Conservation (phyloP, 2,888 invertebrate species). For the Xestia c-nigrum region DNA sequence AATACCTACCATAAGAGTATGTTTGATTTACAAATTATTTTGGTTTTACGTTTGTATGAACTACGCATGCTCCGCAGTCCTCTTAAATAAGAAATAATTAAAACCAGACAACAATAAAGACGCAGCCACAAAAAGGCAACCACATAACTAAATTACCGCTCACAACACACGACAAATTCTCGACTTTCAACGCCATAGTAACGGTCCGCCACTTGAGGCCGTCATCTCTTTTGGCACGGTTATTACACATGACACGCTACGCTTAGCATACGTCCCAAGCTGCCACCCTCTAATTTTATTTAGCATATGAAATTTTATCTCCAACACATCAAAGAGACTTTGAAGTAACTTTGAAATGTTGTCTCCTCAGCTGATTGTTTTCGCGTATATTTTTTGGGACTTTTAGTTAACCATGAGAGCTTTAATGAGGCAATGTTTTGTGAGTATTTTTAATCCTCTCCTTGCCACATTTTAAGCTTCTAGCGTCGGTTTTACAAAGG, state of each 20-base stretch:
- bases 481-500: slow-evolving; percentile 7
- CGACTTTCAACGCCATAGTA: slow-evolving; percentile 56
- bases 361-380: slow-evolving; percentile 69
- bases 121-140: slow-evolving; percentile 11
- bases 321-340: slow-evolving; percentile 80
- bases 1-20: too few species aligned
- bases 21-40: too few species aligned
- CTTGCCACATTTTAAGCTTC: slow-evolving; percentile 4
- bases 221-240: slow-evolving; percentile 78
- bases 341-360: slow-evolving; percentile 72
- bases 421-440: slow-evolving; percentile 48
- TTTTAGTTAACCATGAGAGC: slow-evolving; percentile 33
- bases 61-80: too few species aligned
- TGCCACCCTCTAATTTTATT: slow-evolving; percentile 81
- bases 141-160: slow-evolving; percentile 36
- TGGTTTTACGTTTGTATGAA: too few species aligned
- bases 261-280: slow-evolving; percentile 73
- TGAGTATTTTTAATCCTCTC: slow-evolving; percentile 23
- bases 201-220: slow-evolving; percentile 66
- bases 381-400: slow-evolving; percentile 46
- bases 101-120: slow-evolving; percentile 13
- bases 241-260: slow-evolving; percentile 80
- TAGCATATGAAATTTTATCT: slow-evolving; percentile 83
- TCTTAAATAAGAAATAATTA: background rate
- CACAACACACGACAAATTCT: slow-evolving; percentile 44